phyloP scores from a whole-genome alignment of 53 echinoderm and acorn worm species.

The Hippasteria phrygiana region DNA sequence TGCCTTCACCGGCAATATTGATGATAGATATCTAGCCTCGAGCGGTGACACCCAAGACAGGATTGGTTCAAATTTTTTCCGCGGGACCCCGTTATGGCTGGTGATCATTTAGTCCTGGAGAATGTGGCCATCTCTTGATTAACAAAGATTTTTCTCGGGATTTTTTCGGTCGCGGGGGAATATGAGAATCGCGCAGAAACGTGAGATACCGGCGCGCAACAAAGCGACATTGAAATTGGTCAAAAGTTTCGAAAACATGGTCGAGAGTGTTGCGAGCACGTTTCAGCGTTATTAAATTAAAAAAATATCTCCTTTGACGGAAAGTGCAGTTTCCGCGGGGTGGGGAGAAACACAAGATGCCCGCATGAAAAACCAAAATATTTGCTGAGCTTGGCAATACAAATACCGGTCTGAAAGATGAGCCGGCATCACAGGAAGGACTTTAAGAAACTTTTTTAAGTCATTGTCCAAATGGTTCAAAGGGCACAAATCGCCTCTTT shows the following conservation, averaged over 20 bases:
- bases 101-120: not conserved
- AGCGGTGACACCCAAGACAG: constrained; percentile 34
- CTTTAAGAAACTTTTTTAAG: constrained; percentile 9
- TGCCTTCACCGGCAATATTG: constrained; percentile 5
- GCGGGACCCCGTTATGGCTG: not conserved
- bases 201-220: constrained; percentile 27
- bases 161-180: constrained; percentile 1
- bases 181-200: constrained; percentile 44
- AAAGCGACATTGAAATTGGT: constrained; percentile 21
- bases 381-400: not conserved
- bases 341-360: not conserved
- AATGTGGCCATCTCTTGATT: not conserved
- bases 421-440: constrained; percentile 16
- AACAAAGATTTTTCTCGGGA: not conserved
- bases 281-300: not conserved
- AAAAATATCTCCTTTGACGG: not conserved
- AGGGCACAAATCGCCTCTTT: not conserved
- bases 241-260: constrained; percentile 3
- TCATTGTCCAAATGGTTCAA: not conserved
- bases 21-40: constrained; percentile 2
- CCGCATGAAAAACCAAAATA: not conserved
- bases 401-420: constrained; percentile 11
- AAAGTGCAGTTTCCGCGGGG: not conserved
- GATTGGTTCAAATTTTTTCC: not conserved
- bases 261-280: no score